phyloP scores from a whole-genome alignment of 2,113 vertebrate species.

The Sinocyclocheilus anophthalmus region DNA sequence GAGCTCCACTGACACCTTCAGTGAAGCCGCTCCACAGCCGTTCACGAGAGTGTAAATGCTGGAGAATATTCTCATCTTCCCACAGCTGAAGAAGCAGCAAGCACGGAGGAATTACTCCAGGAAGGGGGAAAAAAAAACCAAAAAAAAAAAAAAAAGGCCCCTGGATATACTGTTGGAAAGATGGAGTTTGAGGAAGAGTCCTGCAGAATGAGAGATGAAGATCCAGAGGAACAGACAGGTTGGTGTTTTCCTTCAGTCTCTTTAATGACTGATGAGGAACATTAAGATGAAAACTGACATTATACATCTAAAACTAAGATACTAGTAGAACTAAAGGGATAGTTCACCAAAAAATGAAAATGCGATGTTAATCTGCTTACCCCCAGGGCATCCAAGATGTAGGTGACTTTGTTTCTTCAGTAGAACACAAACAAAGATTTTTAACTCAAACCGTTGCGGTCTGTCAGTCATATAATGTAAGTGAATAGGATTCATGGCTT shows the following conservation, averaged over 20 bases:
- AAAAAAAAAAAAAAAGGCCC: too few species aligned
- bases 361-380: too few species aligned
- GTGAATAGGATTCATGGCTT: too few species aligned
- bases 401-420: too few species aligned
- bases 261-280: neutral
- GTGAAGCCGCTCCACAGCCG: neutral
- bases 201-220: slow-evolving; percentile 3
- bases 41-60: neutral
- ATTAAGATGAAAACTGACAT: neutral
- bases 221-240: neutral
- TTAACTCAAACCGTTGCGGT: too few species aligned
- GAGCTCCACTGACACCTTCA: neutral
- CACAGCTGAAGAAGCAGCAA: neutral
- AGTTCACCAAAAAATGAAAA: too few species aligned
- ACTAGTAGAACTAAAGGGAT: neutral
- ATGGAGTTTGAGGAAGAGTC: neutral
- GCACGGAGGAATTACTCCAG: neutral
- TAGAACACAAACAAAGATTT: too few species aligned
- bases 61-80: neutral
- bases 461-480: too few species aligned
- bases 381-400: too few species aligned
- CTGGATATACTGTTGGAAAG: neutral
- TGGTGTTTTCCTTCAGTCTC: neutral
- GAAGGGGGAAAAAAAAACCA: too few species aligned
- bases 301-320: neutral